phyloP scores from a whole-genome alignment of 2,888 invertebrate genomes.

The Autographa gamma region DNA sequence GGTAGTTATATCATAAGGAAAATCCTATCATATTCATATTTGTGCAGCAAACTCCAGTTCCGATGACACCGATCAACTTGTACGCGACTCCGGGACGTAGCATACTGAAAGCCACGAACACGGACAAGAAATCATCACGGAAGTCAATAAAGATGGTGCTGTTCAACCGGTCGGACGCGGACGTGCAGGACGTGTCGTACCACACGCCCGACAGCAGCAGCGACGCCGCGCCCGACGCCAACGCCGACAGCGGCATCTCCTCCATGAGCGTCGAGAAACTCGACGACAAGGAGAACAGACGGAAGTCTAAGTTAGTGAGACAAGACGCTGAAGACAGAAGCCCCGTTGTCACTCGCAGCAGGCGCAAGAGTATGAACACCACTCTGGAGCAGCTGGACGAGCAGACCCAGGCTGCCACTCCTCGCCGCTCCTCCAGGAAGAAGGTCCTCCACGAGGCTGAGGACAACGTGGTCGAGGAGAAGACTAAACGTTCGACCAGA shows the following conservation, averaged over 20 bases:
- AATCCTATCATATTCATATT: background rate
- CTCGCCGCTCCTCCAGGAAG: slow-evolving; percentile 58
- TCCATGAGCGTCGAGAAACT: slow-evolving; percentile 62
- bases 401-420: slow-evolving; percentile 38
- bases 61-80: slow-evolving; percentile 66
- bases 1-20: background rate
- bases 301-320: slow-evolving; percentile 61
- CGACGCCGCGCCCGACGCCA: slow-evolving; percentile 23
- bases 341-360: slow-evolving; percentile 71
- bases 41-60: slow-evolving; percentile 67
- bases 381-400: slow-evolving; percentile 33
- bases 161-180: slow-evolving; percentile 68
- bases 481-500: slow-evolving; percentile 60
- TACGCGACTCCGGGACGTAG: slow-evolving; percentile 80
- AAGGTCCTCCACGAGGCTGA: slow-evolving; percentile 62
- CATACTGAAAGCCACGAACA: slow-evolving; percentile 74
- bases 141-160: slow-evolving; percentile 79
- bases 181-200: slow-evolving; percentile 42
- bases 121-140: slow-evolving; percentile 62
- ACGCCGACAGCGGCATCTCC: slow-evolving; percentile 56
- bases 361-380: slow-evolving; percentile 67
- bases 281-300: slow-evolving; percentile 68
- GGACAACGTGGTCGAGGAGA: slow-evolving; percentile 54
- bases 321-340: slow-evolving; percentile 71
- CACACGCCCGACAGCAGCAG: slow-evolving; percentile 31